Percentiles rank a stretch among this genome's conserved stretches.
Conservation (phyloP, 2,797 vertebrate genomes). For the Microctenopoma stevenorrisi region DNA sequence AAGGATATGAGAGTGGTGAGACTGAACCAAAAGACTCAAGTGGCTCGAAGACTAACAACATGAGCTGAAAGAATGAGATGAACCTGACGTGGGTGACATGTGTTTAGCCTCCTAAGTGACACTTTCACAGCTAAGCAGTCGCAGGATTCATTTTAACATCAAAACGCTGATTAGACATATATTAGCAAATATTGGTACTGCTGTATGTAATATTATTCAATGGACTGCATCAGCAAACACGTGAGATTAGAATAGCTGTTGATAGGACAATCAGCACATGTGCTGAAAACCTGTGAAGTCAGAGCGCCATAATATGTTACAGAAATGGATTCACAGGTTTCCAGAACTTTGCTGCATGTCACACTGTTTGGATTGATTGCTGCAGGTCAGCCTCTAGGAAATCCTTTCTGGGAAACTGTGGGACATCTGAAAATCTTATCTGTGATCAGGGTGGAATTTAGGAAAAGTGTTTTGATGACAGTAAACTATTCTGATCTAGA, state of each 20-base stretch:
- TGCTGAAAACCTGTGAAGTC: background rate
- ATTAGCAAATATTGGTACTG: background rate
- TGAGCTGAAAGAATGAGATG: too few species aligned
- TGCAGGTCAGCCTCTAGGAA: background rate
- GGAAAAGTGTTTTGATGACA: background rate
- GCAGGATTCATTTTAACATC: background rate
- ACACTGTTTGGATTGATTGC: background rate
- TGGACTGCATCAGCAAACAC: background rate
- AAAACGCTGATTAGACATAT: background rate
- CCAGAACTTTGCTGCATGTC: background rate
- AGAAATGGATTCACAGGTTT: slow-evolving; percentile 13
- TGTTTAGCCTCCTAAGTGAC: background rate
- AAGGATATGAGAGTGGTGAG: too few species aligned
- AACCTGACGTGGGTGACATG: background rate
- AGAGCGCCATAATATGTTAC: background rate
- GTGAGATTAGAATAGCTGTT: background rate
- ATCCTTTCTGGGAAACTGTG: background rate
- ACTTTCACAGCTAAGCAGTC: background rate
- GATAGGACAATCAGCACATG: background rate
- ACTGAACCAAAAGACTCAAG: too few species aligned
- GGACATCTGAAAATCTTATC: background rate
- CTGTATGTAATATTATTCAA: background rate
- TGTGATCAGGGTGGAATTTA: background rate
- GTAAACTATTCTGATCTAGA: slow-evolving; percentile 11
- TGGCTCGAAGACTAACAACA: too few species aligned